Evolutionary conservation across 2,888 invertebrate genomes (phyloP).

Genomic region (Apantesis nais): DNA sequence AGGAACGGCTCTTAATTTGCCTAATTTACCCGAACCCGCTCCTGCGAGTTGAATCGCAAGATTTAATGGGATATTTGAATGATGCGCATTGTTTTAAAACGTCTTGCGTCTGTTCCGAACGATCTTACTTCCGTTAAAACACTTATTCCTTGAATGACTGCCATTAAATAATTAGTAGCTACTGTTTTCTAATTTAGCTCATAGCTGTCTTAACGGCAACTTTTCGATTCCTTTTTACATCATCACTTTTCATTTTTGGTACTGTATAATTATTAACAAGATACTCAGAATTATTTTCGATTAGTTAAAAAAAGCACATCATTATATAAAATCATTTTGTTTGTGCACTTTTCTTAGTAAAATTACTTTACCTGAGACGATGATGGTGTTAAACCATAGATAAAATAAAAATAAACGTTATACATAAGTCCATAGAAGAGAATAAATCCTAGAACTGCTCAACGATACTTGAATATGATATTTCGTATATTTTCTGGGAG

Average conservation of each 20-base stretch:
- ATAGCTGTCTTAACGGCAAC: slow-evolving; percentile 31
- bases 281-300: neutral
- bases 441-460: slow-evolving; percentile 6
- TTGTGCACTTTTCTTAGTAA: neutral
- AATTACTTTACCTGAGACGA: neutral
- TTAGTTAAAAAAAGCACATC: neutral
- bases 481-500: slow-evolving; percentile 20
- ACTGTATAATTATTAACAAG: neutral
- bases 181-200: slow-evolving; percentile 36
- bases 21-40: slow-evolving; percentile 78
- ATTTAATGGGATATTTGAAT: slow-evolving; percentile 81
- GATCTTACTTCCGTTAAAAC: slow-evolving; percentile 55
- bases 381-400: too few species aligned
- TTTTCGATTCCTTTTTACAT: slow-evolving; percentile 33
- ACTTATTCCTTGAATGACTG: slow-evolving; percentile 45
- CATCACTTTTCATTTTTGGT: slow-evolving; percentile 5
- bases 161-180: slow-evolving; percentile 42
- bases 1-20: slow-evolving; percentile 82
- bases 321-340: neutral
- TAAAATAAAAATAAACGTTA: neutral
- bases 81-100: slow-evolving; percentile 79
- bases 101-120: slow-evolving; percentile 68
- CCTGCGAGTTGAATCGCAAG: slow-evolving; percentile 74
- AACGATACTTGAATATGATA: slow-evolving; percentile 22
- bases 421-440: neutral